Evolutionary conservation across 2,888 invertebrate genomes (phyloP), one percentile per base, ranked within the genome.

Genomic region (Pristionchus mayeri): DNA sequence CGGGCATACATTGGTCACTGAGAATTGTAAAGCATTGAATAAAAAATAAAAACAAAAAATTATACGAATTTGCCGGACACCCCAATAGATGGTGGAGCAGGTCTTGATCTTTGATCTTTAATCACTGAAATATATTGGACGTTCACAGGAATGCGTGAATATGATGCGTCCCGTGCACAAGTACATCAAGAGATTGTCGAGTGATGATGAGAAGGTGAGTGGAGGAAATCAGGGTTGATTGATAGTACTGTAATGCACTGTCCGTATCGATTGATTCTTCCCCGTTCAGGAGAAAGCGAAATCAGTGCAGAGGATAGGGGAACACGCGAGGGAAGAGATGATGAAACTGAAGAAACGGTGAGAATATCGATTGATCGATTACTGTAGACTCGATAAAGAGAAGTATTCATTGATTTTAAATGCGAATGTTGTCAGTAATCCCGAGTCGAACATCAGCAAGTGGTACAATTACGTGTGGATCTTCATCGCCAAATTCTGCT

Each of bases 391-490:
- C 3, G 48, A 79, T 18, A 48, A 24, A 4, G 6, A 75, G 21
- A 4, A 9, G 50, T n/a, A 24, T 16, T 30, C 9, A 6, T 30
- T 13, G 60, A 27, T 67, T 27, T 37, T 52, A n/a, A n/a, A 57
- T 27, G 11, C 13, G 1, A 21, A 37, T 34, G 27, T 83, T 85
- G n/a, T 2, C 84, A 88, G 88, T 50, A 88, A 88, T 48, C 88
- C 89, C 3, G 86, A 87, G 54, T 85, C 87, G 63, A 89, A 89
- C 75, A 81, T 89, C 30, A 85, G 86, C 40, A 89, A 88, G 67
- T 89, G 90, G 90, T 89, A 88, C 85, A 90, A 89, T 75, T 90
- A 88, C 76, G 24, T 88, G 80, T 91, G 91, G 91, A 91, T 91
- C 78, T 91, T 91, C 86, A 84, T 91, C 75, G 90, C 90, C 48